Conservation (phyloP, 2,113 vertebrate species). For the Aldabrachelys gigantea region DNA sequence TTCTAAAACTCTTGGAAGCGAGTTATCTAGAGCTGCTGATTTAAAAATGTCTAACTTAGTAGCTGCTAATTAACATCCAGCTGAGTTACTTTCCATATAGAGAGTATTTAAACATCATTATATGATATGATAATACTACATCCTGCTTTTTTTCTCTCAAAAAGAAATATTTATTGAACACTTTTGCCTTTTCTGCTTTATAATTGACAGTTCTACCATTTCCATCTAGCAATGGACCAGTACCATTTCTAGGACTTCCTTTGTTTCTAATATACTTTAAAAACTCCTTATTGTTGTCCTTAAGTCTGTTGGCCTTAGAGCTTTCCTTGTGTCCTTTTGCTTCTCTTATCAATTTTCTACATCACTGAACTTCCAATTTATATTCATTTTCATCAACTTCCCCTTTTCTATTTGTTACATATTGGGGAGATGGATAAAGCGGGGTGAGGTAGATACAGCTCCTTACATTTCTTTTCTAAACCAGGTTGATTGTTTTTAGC, state of each 20-base stretch:
- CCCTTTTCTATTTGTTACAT: neutral
- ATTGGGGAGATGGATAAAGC: no score
- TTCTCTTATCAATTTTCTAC: neutral
- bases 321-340: neutral
- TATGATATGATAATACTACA: neutral
- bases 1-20: neutral
- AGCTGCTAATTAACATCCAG: neutral
- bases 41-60: neutral
- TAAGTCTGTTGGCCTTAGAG: neutral
- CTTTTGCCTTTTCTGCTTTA: neutral
- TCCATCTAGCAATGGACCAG: neutral
- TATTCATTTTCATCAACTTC: neutral
- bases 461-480: neutral
- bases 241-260: neutral
- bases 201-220: neutral
- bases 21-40: neutral
- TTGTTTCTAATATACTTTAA: neutral
- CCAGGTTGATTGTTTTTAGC: neutral
- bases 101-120: neutral
- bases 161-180: neutral
- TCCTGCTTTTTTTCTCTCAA: neutral
- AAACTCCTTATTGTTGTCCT: neutral
- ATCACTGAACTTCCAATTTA: neutral
- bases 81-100: neutral
- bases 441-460: neutral